Evolutionary conservation across 2,888 invertebrate species (phyloP), one percentile per base, ranked within the genome.

Genomic region (Drosophila pseudotalamancana): DNA sequence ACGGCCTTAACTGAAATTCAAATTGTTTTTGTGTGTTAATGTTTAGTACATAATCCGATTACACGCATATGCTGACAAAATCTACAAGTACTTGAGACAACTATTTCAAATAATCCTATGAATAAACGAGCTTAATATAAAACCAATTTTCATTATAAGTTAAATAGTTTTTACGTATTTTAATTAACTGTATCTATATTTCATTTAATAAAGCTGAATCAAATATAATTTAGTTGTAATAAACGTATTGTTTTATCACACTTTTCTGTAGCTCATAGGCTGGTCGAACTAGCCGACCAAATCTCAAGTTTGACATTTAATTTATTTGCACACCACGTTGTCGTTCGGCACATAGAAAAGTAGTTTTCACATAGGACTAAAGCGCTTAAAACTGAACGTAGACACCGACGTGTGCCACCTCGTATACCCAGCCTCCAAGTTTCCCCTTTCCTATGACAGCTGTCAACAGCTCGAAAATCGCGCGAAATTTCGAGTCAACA

Each of bases 391-490:
- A 53, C 57, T 45, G 56, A 31, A 45, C 12, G 51, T 35, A 53
- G 51, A 50, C 34, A 35, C 34, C 16, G 34, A 40, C 31, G 14
- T n/a, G n/a, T 23, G 19, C 14, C 14, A 32, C 37, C 6, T 31
- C 11, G 18, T 11, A n/a, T 12, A 16, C 2, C 32, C 46, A 29
- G n/a, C 25, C 18, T 6, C 9, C 23, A 14, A n/a, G 9, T 27
- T 27, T 27, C 14, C 48, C 37, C 39, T 31, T 14, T 14, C n/a
- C 25, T 14, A 25, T 54, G 72, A 62, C 87, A 86, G 84, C 87
- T 86, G 88, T 86, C 88, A 88, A 55, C 82, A 71, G 67, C 76
- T 80, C 75, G 67, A 50, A 81, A 80, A 84, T 80, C 68, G 50
- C 59, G 63, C 39, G 50, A 54, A 53, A 48, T 67, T 78, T 39